Percentiles rank a stretch among this genome's conserved stretches.
phyloP scores from a whole-genome alignment of 1,140 invertebrate genomes.

The Aphis gossypii region DNA sequence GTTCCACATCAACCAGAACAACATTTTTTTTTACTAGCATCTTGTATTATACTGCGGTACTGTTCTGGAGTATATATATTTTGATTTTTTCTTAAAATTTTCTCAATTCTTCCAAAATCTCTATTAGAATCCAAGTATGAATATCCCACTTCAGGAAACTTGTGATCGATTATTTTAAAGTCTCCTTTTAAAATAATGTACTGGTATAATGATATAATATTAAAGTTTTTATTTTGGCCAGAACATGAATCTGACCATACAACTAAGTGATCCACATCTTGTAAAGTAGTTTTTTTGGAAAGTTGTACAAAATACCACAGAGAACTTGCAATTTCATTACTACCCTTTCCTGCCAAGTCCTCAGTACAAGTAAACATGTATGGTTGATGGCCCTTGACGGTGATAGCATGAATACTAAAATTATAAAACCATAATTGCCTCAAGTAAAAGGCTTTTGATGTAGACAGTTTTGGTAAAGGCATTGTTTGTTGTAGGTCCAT shows the following conservation, averaged over 20 bases:
- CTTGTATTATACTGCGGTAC: background rate
- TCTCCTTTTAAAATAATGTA: background rate
- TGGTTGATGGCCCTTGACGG: background rate
- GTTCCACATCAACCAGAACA: background rate
- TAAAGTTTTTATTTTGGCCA: background rate
- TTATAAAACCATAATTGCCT: background rate
- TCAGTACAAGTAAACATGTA: background rate
- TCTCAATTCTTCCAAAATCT: background rate
- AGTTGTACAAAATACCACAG: background rate
- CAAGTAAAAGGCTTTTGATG: background rate
- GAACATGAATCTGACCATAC: background rate
- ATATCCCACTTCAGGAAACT: background rate
- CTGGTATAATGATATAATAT: background rate
- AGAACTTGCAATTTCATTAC: background rate
- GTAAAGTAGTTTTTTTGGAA: background rate
- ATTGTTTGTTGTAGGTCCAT: constrained; percentile 2
- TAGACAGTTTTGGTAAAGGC: background rate
- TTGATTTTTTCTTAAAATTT: background rate
- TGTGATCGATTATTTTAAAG: background rate
- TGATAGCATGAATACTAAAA: background rate
- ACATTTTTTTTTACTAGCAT: no score
- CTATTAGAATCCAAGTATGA: background rate
- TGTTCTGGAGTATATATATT: background rate
- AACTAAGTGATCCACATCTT: background rate
- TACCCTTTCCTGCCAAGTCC: background rate